Conservation (phyloP, 2,888 invertebrate genomes). For the Xanthorhoe spadicearia region DNA sequence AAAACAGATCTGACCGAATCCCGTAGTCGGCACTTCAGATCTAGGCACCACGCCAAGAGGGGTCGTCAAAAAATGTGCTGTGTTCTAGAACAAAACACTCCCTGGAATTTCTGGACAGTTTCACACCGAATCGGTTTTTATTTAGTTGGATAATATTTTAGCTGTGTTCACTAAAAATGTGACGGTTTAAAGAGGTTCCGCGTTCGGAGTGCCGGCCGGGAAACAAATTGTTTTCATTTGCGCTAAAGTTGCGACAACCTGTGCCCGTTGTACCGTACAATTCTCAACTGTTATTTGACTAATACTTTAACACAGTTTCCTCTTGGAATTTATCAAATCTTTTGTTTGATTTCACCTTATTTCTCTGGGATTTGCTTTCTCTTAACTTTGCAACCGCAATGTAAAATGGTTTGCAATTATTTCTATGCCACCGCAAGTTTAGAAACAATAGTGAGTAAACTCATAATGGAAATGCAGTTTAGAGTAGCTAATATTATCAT, state of each 20-base stretch:
- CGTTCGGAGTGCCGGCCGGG: constrained; percentile 51
- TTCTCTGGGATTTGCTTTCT: not conserved
- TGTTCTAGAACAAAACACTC: constrained; percentile 47
- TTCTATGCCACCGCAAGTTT: constrained; percentile 21
- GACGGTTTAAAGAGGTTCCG: constrained; percentile 55
- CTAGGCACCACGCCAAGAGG: constrained; percentile 55
- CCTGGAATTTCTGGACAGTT: constrained; percentile 50
- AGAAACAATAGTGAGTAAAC: constrained; percentile 24
- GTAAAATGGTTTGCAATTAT: constrained; percentile 17
- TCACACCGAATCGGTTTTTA: constrained; percentile 54
- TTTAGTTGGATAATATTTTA: constrained; percentile 57
- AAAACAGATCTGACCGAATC: constrained; percentile 44
- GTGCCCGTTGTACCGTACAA: constrained; percentile 48
- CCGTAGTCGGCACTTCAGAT: constrained; percentile 45
- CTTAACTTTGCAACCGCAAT: constrained; percentile 11
- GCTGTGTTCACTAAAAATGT: constrained; percentile 53
- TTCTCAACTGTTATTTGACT: constrained; percentile 47
- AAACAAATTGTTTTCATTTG: constrained; percentile 71
- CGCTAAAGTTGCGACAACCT: constrained; percentile 55
- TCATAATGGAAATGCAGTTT: constrained; percentile 39
- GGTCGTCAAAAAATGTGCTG: constrained; percentile 52
- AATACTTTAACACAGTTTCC: constrained; percentile 38
- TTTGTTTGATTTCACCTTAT: constrained; percentile 15
- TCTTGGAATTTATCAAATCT: constrained; percentile 14
- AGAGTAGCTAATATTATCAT: constrained; percentile 39